Conservation (phyloP, 2,113 vertebrate genomes). For the Platichthys stellatus region DNA sequence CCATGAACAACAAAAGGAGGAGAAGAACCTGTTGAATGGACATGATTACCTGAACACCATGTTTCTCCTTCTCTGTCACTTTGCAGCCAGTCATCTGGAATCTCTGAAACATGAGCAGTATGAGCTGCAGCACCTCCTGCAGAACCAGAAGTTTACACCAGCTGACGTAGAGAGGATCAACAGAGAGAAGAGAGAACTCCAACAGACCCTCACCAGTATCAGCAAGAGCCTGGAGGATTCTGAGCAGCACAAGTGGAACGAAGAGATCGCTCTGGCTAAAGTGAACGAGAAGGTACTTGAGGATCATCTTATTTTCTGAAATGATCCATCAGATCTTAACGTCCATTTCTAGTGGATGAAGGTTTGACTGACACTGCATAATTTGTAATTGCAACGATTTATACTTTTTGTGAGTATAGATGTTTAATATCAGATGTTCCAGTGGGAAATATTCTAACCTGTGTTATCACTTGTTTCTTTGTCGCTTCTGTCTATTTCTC, state of each 20-base stretch:
- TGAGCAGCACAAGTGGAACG: constrained; percentile 92
- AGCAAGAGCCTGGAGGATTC: constrained; percentile 87
- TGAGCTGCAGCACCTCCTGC: constrained; percentile 85
- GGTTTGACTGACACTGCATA: not conserved
- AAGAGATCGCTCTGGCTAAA: constrained; percentile 91
- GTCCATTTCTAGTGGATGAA: not conserved
- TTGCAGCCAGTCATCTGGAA: constrained; percentile 86
- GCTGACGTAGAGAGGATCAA: constrained; percentile 95
- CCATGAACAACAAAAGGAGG: not conserved
- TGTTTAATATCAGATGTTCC: too few relatives aligned
- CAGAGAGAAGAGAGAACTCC: constrained; percentile 90
- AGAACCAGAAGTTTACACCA: constrained; percentile 93
- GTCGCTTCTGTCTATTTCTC: not conserved
- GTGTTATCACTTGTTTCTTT: not conserved
- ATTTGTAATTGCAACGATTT: not conserved
- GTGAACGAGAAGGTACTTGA: constrained; percentile 87
- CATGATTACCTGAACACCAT: not conserved
- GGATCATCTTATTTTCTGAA: too few relatives aligned
- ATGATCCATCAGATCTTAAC: not conserved
- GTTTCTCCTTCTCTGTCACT: not conserved
- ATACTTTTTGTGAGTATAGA: too few relatives aligned
- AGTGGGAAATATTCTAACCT: not conserved
- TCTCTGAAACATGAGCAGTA: constrained; percentile 87
- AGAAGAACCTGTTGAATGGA: not conserved
- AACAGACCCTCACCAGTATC: constrained; percentile 88